Evolutionary conservation across 2,888 invertebrate genomes (phyloP), one percentile per base, ranked within the genome.

Genomic region (Drosophila picticornis): DNA sequence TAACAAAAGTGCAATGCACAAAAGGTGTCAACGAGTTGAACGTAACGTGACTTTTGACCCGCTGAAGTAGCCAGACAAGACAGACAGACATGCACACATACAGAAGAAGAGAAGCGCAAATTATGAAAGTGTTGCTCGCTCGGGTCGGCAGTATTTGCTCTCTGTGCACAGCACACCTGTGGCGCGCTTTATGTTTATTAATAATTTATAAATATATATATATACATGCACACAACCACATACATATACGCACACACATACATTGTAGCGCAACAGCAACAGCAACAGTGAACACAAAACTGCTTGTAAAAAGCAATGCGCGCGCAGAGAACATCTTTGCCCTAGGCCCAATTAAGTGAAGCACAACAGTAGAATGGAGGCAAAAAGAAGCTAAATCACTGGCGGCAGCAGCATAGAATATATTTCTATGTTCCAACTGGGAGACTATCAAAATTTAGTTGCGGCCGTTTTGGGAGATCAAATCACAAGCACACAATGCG

Each of bases 101-200:
- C 56, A 60, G n/a, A 57, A 22, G 25, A 50, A 50, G 25, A 65
- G 60, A 71, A 46, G 52, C 53, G 66, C 31, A 66, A 56, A 56
- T 55, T 59, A 1, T 9, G 34, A 75, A 63, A 68, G 61, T 56
- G 64, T 29, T 56, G 16, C 34, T 55, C 40, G 46, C 56, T 50
- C 53, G 57, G 75, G 57, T 61, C 58, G 76, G 13, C 7, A 72
- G 72, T 25, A 57, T 29, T 61, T 51, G 58, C 61, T 75, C 75
- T 82, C 62, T 61, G 68, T 66, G 73, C 87, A 87, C 89, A 85
- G 69, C 89, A 86, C 85, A 85, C 85, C 85, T 85, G 85, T 85
- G 89, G 85, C 81, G 81, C 87, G 80, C 75, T 82, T 85, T 86
- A 84, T 86, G 85, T 80, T 86, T 85, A 88, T 87, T 89, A 84